These are phyloP conservation scores for Ctenopoma multispine DNA, from an alignment of 2,797 vertebrate species.

Conservation along the genomic window DNA sequence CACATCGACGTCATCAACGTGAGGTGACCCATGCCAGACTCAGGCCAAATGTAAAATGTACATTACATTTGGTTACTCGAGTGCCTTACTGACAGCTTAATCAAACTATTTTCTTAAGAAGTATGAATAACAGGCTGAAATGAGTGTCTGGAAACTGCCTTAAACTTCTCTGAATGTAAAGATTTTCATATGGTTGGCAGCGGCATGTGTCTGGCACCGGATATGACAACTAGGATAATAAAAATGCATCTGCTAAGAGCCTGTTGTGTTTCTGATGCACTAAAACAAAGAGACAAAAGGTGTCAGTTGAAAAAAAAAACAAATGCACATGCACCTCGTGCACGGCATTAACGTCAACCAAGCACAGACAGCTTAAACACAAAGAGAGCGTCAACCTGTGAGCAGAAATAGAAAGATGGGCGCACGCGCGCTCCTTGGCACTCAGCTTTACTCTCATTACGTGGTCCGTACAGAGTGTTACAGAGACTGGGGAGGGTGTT, in stretches of 20 bases:
- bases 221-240: constrained; percentile 20
- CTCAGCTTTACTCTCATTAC: constrained; percentile 60
- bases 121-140: not conserved
- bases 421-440: constrained; percentile 68
- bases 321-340: constrained; percentile 17
- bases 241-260: constrained; percentile 23
- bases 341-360: constrained; percentile 48
- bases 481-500: constrained; percentile 39
- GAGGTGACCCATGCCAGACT: not conserved
- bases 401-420: constrained; percentile 64
- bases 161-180: not conserved
- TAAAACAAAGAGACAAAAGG: constrained; percentile 36
- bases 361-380: constrained; percentile 58
- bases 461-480: constrained; percentile 62
- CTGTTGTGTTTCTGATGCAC: constrained; percentile 30
- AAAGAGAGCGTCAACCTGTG: constrained; percentile 45
- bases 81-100: not conserved
- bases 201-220: constrained; percentile 43
- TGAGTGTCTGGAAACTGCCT: not conserved
- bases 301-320: constrained; percentile 21
- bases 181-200: constrained; percentile 16
- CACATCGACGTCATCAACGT: not conserved
- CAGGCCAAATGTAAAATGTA: too few relatives aligned
- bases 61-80: too few relatives aligned
- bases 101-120: not conserved